Evolutionary conservation across 2,888 invertebrate species (phyloP), one percentile per base, ranked within the genome.

Genomic region (Drosophila affinis): DNA sequence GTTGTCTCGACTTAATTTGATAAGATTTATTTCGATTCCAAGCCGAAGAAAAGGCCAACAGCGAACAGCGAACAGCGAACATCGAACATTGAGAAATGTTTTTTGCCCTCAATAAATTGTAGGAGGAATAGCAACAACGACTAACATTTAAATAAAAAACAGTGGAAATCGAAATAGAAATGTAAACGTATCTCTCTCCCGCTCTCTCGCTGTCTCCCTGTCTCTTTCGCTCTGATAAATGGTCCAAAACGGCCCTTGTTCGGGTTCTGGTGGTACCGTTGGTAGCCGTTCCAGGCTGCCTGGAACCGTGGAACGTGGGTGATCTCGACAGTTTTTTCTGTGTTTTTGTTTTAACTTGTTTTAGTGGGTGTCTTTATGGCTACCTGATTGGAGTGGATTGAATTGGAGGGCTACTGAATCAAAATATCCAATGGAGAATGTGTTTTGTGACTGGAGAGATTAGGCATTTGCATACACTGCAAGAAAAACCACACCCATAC

Each of bases 1-100:
- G 18, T 72, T 72, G 79, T 81, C 82, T 75, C 71, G 79, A 70
- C 87, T 88, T 88, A 88, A 84, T 88, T 84, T 88, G 88, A 84
- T 88, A 84, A 84, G 88, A 84, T 88, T 88, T 84, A 84, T 88
- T 84, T 85, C 78, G 82, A 62, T 47, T 62, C 79, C 71, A 85
- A 75, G 88, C 65, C 55, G 54, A 60, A 56, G 57, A 76, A 82
- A 86, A 81, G 84, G 83, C 81, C 84, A 78, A 72, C 62, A 69
- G 56, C 39, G 6, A 39, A 39, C 39, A 14, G 14, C 39, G 14
- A 14, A 54, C 52, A 72, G 54, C 67, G 67, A 67, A 51, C 67
- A 67, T 72, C 65, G 72, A 72, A 73, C 72, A 72, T 72, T 72
- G 72, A 72, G 72, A 72, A 73, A 72, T 73, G 72, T 62, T 68